These are phyloP conservation scores for Cottus gobio DNA, from an alignment of 2,113 vertebrate species.

Conservation along the genomic window DNA sequence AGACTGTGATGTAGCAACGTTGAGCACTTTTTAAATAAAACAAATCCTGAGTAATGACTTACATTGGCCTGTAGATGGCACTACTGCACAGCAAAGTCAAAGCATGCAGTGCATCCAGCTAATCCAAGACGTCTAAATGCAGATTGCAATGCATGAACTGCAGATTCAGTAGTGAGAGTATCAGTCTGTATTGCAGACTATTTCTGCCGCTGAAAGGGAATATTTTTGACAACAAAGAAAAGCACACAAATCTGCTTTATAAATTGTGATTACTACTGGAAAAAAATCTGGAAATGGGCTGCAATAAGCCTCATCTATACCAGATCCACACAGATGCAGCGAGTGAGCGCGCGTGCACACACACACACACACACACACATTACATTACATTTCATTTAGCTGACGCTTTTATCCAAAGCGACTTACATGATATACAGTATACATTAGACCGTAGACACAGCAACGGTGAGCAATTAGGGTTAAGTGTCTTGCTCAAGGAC, in stretches of 20 bases:
- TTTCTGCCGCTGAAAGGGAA: conserved; percentile 1
- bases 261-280: conserved; percentile 7
- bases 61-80: conserved; percentile 70
- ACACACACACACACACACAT: conserved; percentile 23
- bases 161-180: not conserved
- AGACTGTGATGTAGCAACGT: not conserved
- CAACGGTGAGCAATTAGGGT: no score
- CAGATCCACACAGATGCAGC: conserved; percentile 32
- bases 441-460: no score
- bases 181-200: not conserved
- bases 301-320: conserved; percentile 3
- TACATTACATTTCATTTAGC: no score
- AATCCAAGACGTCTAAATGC: conserved; percentile 9
- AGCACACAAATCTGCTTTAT: not conserved
- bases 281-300: conserved; percentile 9
- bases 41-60: conserved; percentile 17
- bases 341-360: not conserved
- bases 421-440: no score
- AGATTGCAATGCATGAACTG: not conserved
- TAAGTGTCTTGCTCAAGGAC: no score
- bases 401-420: no score
- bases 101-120: not conserved
- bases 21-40: not conserved
- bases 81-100: conserved; percentile 39
- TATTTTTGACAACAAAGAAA: not conserved